Evolutionary conservation across 1,140 invertebrate species (phyloP).

Genomic region (Drosophila yakuba): DNA sequence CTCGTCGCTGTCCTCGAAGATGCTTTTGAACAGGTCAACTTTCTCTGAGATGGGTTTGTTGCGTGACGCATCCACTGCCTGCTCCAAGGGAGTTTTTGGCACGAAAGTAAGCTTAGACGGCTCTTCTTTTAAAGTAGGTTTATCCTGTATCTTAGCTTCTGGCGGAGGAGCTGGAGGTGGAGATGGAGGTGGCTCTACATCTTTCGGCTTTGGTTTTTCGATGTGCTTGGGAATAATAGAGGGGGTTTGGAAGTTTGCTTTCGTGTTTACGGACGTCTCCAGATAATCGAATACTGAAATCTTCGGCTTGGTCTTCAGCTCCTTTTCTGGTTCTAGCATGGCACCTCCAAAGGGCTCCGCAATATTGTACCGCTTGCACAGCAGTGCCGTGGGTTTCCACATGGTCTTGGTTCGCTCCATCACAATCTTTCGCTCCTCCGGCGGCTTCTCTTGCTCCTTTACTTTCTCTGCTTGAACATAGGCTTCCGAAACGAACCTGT

Average conservation of each 20-base stretch:
- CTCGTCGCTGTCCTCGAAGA: constrained; percentile 87
- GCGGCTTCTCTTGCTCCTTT: constrained; percentile 15
- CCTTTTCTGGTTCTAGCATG: constrained; percentile 82
- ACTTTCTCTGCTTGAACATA: constrained; percentile 40
- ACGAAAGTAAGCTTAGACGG: constrained; percentile 49
- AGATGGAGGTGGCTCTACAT: not conserved
- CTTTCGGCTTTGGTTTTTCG: constrained; percentile 50
- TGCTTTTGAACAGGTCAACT: constrained; percentile 87
- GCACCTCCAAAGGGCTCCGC: constrained; percentile 90
- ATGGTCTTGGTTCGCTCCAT: constrained; percentile 86
- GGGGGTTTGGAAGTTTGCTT: constrained; percentile 86
- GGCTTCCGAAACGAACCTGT: constrained; percentile 81
- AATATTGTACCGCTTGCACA: constrained; percentile 98
- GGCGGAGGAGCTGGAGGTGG: not conserved
- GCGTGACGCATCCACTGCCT: constrained; percentile 78
- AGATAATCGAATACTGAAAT: constrained; percentile 92
- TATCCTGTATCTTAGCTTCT: not conserved
- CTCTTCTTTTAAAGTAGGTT: constrained; percentile 2
- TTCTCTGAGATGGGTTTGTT: constrained; percentile 85
- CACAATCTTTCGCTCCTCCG: constrained; percentile 46
- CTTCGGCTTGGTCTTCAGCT: constrained; percentile 86
- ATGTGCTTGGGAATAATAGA: constrained; percentile 74
- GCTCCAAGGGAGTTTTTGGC: constrained; percentile 68
- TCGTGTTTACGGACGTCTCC: constrained; percentile 86
- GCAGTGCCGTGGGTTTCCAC: constrained; percentile 94